These are phyloP conservation scores for Laterallus jamaicensis DNA, from an alignment of 2,113 vertebrate species.

Conservation along the genomic window DNA sequence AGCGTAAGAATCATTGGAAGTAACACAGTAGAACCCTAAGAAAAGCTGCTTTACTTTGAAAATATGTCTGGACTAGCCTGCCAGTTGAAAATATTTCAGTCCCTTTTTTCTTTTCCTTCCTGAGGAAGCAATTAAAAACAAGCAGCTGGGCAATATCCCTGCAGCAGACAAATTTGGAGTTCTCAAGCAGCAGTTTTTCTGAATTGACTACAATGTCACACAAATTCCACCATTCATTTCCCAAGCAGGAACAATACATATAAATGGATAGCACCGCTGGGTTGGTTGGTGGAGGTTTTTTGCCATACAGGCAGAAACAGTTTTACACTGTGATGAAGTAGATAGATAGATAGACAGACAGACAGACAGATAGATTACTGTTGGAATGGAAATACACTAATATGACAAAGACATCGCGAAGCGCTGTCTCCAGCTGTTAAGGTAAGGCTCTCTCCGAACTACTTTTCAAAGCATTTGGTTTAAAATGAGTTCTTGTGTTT, in stretches of 20 bases:
- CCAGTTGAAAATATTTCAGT: neutral
- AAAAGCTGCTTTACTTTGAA: neutral
- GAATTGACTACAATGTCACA: neutral
- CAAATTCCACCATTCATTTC: neutral
- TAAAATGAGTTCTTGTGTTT: neutral
- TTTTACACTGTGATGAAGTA: neutral
- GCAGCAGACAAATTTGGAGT: neutral
- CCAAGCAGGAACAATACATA: neutral
- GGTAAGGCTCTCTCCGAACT: neutral
- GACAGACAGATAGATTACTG: neutral
- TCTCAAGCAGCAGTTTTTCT: slow-evolving; percentile 28
- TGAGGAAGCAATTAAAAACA: slow-evolving; percentile 42
- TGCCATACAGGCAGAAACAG: neutral
- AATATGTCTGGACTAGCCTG: neutral
- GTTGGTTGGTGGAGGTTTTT: neutral
- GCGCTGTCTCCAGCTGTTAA: neutral
- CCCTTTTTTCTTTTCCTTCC: neutral
- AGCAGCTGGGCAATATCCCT: slow-evolving; percentile 27
- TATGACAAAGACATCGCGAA: neutral
- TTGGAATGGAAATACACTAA: neutral
- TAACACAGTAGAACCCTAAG: neutral
- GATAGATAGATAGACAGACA: neutral
- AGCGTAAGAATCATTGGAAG: neutral
- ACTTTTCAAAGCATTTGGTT: slow-evolving; percentile 5
- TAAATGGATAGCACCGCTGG: neutral